Conservation (phyloP, 2,888 invertebrate genomes). For the Salticus scenicus region DNA sequence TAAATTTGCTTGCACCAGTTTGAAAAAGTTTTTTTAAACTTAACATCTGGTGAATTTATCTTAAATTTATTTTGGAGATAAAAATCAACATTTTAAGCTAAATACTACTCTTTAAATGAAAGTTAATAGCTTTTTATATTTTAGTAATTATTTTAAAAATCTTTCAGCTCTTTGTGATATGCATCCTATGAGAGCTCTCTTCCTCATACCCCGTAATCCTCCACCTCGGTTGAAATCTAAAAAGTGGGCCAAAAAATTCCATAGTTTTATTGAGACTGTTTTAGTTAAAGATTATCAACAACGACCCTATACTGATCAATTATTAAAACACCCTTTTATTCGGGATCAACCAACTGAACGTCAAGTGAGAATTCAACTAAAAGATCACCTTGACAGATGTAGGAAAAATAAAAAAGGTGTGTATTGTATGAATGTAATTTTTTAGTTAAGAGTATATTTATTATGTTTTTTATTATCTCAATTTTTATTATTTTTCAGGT, state of each 20-base stretch:
- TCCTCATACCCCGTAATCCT: slow-evolving; percentile 97
- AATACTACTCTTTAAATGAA: too few relatives aligned
- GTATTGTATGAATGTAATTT: not conserved
- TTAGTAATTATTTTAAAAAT: too few relatives aligned
- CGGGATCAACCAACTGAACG: slow-evolving; percentile 98
- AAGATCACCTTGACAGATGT: slow-evolving; percentile 96
- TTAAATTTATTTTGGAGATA: too few relatives aligned
- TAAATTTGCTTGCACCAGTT: too few relatives aligned
- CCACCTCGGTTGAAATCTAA: slow-evolving; percentile 98
- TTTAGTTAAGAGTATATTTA: too few relatives aligned
- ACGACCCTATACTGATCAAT: slow-evolving; percentile 97
- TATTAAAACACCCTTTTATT: slow-evolving; percentile 97
- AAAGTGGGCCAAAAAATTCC: slow-evolving; percentile 84
- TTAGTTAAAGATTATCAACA: slow-evolving; percentile 99
- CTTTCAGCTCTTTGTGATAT: slow-evolving; percentile 91
- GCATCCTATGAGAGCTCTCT: slow-evolving; percentile 99
- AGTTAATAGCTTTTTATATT: too few relatives aligned
- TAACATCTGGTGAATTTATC: too few relatives aligned
- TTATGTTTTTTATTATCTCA: too few relatives aligned
- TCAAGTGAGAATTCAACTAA: slow-evolving; percentile 97
- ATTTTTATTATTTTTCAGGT: too few relatives aligned
- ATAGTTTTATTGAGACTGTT: slow-evolving; percentile 96
- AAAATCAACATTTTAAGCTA: too few relatives aligned
- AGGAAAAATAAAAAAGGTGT: slow-evolving; percentile 64
- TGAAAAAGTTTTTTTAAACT: not conserved